A percentile compares a stretch with the other conserved stretches of the same genome.
phyloP scores from a whole-genome alignment of 2,888 invertebrate species.

The Magallana nippona region DNA sequence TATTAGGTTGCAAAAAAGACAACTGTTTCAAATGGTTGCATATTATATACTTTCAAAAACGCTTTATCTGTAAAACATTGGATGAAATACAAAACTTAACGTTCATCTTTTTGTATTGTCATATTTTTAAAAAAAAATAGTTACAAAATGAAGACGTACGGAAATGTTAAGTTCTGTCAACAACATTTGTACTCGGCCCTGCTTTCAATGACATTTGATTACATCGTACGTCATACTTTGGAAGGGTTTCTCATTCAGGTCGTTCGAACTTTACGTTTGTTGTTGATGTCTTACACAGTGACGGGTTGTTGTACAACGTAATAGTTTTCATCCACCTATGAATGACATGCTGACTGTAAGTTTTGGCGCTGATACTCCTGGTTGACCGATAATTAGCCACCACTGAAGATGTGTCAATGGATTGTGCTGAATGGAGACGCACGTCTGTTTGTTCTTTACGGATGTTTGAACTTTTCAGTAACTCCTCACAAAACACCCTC shows the following conservation, averaged over 20 bases:
- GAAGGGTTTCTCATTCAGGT: not conserved
- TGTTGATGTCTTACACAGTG: not conserved
- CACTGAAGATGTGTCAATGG: not conserved
- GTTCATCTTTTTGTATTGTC: too few species aligned
- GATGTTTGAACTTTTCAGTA: not conserved
- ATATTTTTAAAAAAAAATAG: too few species aligned
- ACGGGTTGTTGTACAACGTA: not conserved
- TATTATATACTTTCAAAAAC: too few species aligned
- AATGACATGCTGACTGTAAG: not conserved
- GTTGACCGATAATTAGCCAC: not conserved
- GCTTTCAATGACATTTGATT: too few species aligned
- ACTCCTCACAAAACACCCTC: conserved; percentile 38
- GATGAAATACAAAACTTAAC: too few species aligned
- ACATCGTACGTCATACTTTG: too few species aligned
- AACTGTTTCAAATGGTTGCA: too few species aligned
- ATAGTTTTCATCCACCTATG: not conserved
- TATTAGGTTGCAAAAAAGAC: too few species aligned
- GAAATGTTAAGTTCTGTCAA: too few species aligned
- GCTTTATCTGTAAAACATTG: too few species aligned
- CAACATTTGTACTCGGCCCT: too few species aligned
- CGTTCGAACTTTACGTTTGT: conserved; percentile 3
- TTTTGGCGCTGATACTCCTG: conserved; percentile 1
- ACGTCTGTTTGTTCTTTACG: not conserved
- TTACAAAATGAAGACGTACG: too few species aligned
- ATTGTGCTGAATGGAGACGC: not conserved